A percentile compares a stretch with the other conserved stretches of the same genome.
These are phyloP conservation scores for Lepidocolaptes lacrymiger DNA, from an alignment of 2,797 vertebrate genomes.

Conservation along the genomic window DNA sequence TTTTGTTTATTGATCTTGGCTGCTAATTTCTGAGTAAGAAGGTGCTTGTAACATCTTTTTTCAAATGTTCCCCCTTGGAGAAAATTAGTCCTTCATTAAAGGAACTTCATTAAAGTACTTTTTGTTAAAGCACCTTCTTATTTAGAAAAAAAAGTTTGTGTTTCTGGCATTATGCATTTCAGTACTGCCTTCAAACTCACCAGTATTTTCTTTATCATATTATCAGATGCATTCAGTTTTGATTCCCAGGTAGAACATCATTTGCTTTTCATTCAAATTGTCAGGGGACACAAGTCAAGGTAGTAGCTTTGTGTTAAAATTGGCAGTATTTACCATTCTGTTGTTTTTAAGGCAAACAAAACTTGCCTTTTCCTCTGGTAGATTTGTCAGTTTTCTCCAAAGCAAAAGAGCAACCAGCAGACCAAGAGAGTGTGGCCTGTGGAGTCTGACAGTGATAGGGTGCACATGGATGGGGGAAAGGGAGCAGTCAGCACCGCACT, in stretches of 20 bases:
- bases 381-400: constrained; percentile 9
- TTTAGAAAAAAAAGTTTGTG: constrained; percentile 35
- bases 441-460: background rate
- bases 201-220: background rate
- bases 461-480: background rate
- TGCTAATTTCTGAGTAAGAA: constrained; percentile 62
- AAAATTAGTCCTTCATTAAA: constrained; percentile 28
- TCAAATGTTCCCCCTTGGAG: background rate
- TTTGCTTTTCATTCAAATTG: constrained; percentile 7
- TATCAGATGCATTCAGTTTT: background rate
- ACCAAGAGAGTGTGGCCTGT: background rate
- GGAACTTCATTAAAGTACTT: background rate
- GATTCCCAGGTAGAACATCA: background rate
- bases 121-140: constrained; percentile 53
- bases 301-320: background rate
- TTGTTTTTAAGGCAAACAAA: background rate
- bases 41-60: constrained; percentile 4
- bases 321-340: background rate
- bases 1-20: constrained; percentile 32
- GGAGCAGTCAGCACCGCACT: background rate
- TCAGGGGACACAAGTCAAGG: background rate
- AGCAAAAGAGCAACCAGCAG: background rate
- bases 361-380: background rate
- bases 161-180: constrained; percentile 54
- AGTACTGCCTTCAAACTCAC: constrained; percentile 58